Percentiles rank a stretch among this genome's conserved stretches.
phyloP scores from a whole-genome alignment of 1,140 invertebrate species.

The Pseudomyrmex pallidus region DNA sequence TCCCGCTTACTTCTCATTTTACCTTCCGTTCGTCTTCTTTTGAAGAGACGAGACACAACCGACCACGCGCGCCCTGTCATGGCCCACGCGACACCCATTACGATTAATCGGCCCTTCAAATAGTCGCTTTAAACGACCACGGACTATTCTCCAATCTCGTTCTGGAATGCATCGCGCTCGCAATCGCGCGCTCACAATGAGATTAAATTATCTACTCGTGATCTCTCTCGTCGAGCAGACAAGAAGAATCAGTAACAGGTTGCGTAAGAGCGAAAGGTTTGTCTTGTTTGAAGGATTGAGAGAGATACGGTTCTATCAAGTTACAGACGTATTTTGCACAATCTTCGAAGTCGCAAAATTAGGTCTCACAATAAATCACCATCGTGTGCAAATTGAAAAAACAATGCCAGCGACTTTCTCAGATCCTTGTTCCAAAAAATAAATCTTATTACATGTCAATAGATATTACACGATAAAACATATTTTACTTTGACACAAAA shows the following conservation, averaged over 20 bases:
- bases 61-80: slow-evolving; percentile 78
- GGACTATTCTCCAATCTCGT: slow-evolving; percentile 61
- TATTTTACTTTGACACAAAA: no score
- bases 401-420: no score
- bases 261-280: slow-evolving; percentile 12
- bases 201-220: slow-evolving; percentile 61
- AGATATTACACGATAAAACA: no score
- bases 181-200: slow-evolving; percentile 38
- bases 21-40: slow-evolving; percentile 58
- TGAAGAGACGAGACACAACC: slow-evolving; percentile 65
- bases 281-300: background rate
- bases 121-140: slow-evolving; percentile 59
- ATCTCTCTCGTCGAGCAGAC: slow-evolving; percentile 26
- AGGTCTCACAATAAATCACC: no score
- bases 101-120: slow-evolving; percentile 70
- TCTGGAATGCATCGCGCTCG: slow-evolving; percentile 51
- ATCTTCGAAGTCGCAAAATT: no score
- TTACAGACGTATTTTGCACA: no score
- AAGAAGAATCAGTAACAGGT: slow-evolving; percentile 57
- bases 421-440: no score
- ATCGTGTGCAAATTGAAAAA: no score
- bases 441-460: no score
- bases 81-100: slow-evolving; percentile 79
- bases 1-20: slow-evolving; percentile 24
- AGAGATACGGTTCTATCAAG: background rate